These are phyloP conservation scores for Pyrrhia umbra DNA, from an alignment of 2,888 invertebrate species.

Conservation along the genomic window DNA sequence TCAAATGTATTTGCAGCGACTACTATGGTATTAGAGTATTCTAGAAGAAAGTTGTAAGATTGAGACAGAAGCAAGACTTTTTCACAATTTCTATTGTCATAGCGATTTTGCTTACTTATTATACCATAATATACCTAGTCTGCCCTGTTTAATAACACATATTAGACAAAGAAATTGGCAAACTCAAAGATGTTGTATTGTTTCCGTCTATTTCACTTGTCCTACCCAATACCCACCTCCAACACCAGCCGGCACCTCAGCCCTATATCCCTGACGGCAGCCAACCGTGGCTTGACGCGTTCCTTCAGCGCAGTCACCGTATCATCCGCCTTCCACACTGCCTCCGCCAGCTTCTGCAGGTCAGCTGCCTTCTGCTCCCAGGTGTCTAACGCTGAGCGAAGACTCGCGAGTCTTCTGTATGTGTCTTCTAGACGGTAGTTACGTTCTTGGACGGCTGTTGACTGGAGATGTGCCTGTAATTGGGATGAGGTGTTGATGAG, in stretches of 20 bases:
- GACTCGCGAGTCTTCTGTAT: conserved; percentile 69
- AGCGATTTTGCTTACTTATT: too few species aligned
- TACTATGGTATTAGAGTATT: too few species aligned
- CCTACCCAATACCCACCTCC: conserved; percentile 73
- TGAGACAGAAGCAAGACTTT: too few species aligned
- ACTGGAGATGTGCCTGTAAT: conserved; percentile 83
- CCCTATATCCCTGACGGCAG: conserved; percentile 73
- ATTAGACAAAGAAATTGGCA: too few species aligned
- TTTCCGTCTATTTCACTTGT: too few species aligned
- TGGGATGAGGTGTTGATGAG: background rate
- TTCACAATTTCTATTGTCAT: too few species aligned
- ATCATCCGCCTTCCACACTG: conserved; percentile 86
- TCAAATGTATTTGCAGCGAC: background rate
- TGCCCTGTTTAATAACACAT: too few species aligned
- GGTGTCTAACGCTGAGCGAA: conserved; percentile 70
- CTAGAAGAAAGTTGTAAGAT: too few species aligned
- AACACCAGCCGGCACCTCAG: conserved; percentile 78
- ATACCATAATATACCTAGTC: too few species aligned
- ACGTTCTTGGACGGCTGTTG: conserved; percentile 82
- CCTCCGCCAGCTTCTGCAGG: conserved; percentile 82
- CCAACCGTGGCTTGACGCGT: conserved; percentile 79
- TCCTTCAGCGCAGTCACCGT: conserved; percentile 86
- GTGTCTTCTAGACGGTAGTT: conserved; percentile 79
- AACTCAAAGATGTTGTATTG: too few species aligned
- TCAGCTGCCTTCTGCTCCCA: conserved; percentile 85